Evolutionary conservation across 1,140 invertebrate species (phyloP), one percentile per base, ranked within the genome.

Genomic region (Drosophila carrolli): DNA sequence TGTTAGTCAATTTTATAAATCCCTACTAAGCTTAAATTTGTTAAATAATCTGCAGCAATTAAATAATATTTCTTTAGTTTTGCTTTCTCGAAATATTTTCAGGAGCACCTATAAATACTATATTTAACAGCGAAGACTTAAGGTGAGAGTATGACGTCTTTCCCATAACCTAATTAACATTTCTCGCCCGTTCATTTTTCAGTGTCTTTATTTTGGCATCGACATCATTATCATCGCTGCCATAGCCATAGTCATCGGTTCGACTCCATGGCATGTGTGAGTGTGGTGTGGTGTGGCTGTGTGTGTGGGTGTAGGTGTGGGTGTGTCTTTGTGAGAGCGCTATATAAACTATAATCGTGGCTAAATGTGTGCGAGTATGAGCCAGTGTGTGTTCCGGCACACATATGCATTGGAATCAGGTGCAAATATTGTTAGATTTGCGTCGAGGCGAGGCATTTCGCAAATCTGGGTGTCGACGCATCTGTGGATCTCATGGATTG

Each of bases 381-480:
- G 29, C 29, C 29, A 8, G 29, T 13, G 32, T 11, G 53, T n/a
- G 43, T 19, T 50, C 48, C 46, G 61, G 29, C 38, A 23, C 46
- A 58, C 48, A 63, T 40, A 35, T 53, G 63, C 68, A 86, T 53
- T 57, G 50, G 70, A 83, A 88, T 88, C 79, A 88, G 83, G 75
- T 89, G 83, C 84, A 89, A 86, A 86, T 88, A 88, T 86, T 86
- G 72, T 88, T 86, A 74, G 65, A 88, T 88, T 86, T 86, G 51
- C 74, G 66, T 50, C 63, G 73, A 67, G 40, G 38, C 41, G 19
- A 60, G 55, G 40, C 19, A 65, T 75, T 77, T 65, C 41, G 29
- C 54, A 61, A 71, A 62, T 70, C 56, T 62, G 63, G 58, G 37
- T 70, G 46, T 35, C 46, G 50, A 59, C 48, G 43, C 46, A 55